A percentile compares a stretch with the other conserved stretches of the same genome.
phyloP scores from a whole-genome alignment of 2,797 vertebrate genomes.

The Tokudaia muenninki region DNA sequence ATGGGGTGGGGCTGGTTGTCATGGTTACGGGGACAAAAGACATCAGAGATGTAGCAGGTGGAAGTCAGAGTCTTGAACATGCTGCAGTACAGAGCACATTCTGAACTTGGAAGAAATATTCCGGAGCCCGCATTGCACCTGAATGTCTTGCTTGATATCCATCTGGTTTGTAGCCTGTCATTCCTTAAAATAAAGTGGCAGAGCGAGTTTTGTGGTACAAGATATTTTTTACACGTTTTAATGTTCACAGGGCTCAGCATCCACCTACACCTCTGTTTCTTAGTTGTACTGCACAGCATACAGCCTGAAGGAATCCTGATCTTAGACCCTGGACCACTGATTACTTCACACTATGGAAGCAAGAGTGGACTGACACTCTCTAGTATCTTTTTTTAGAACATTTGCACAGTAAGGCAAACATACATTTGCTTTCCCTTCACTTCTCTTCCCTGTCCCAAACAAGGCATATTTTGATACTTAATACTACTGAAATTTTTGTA shows the following conservation, averaged over 20 bases:
- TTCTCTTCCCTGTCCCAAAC: constrained; percentile 39
- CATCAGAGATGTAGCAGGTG: not conserved
- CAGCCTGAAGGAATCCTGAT: not conserved
- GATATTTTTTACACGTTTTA: not conserved
- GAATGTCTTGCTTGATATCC: not conserved
- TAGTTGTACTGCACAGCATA: constrained; percentile 28
- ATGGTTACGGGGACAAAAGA: not conserved
- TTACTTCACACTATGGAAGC: not conserved
- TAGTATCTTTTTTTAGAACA: not conserved
- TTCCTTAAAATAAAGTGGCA: constrained; percentile 37
- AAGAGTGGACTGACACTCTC: not conserved
- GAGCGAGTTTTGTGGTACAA: constrained; percentile 4
- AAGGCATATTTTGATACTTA: not conserved
- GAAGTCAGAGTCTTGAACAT: not conserved
- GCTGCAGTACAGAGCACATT: not conserved
- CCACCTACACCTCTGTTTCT: not conserved
- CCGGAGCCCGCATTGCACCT: not conserved
- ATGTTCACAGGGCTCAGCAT: not conserved
- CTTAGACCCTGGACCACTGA: not conserved
- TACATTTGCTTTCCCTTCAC: not conserved
- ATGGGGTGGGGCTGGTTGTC: not conserved
- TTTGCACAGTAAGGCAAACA: constrained; percentile 41
- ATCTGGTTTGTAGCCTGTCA: not conserved
- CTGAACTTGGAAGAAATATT: not conserved
- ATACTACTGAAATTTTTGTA: not conserved